phyloP scores from a whole-genome alignment of 1,140 invertebrate species.

The Caenorhabditis latens region DNA sequence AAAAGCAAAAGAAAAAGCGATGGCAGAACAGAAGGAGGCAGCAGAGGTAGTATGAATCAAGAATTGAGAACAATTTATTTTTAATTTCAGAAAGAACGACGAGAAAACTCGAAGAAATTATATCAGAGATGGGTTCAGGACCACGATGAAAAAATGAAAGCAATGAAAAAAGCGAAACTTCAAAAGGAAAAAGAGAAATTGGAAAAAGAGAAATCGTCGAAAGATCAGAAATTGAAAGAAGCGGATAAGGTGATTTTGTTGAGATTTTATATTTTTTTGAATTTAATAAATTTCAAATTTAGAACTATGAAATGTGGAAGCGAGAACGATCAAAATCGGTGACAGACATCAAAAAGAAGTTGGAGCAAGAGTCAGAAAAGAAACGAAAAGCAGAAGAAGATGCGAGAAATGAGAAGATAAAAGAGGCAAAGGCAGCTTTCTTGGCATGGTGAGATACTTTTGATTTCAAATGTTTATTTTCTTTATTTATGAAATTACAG shows the following conservation, averaged over 20 bases:
- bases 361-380: conserved; percentile 22
- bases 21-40: conserved; percentile 8
- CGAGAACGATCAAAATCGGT: conserved; percentile 29
- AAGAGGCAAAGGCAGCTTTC: conserved; percentile 48
- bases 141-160: conserved; percentile 42
- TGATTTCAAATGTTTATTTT: not conserved
- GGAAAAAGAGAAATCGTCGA: conserved; percentile 16
- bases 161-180: not conserved
- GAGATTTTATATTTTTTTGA: not conserved
- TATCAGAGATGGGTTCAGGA: conserved; percentile 50
- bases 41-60: not conserved
- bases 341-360: conserved; percentile 8
- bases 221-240: conserved; percentile 52
- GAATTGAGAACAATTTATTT: not conserved
- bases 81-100: conserved; percentile 38
- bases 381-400: conserved; percentile 31
- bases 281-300: not conserved
- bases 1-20: conserved; percentile 25
- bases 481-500: not conserved
- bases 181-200: conserved; percentile 17
- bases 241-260: not conserved
- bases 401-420: conserved; percentile 21
- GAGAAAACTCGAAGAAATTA: conserved; percentile 9
- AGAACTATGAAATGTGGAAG: conserved; percentile 57
- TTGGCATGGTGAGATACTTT: conserved; percentile 40